Percentiles rank a stretch among this genome's conserved stretches.
These are phyloP conservation scores for Lathamus discolor DNA, from an alignment of 2,113 vertebrate genomes.

Conservation along the genomic window DNA sequence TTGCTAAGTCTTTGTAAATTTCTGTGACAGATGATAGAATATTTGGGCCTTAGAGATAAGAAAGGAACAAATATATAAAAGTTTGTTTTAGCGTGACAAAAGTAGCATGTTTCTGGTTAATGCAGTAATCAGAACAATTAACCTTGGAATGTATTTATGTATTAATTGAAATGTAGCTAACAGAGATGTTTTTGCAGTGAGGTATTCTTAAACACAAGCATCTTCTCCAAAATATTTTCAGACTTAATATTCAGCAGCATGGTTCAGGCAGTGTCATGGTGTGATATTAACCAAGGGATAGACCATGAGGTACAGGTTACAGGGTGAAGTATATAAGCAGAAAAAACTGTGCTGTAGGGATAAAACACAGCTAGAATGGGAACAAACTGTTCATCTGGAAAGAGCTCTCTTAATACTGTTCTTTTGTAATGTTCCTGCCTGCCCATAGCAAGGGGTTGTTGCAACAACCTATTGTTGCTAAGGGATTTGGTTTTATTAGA, in stretches of 20 bases:
- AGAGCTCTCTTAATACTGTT: rapidly evolving
- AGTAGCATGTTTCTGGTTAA: neutral
- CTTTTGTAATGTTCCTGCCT: neutral
- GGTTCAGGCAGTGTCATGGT: neutral
- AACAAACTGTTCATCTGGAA: neutral
- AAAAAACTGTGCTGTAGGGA: neutral
- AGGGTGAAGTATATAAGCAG: neutral
- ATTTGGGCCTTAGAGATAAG: neutral
- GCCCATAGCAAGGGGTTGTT: neutral
- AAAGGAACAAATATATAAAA: neutral
- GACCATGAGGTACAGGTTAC: neutral
- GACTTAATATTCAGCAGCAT: neutral
- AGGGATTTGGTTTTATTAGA: neutral
- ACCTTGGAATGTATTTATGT: neutral
- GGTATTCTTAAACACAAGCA: neutral
- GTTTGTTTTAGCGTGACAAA: neutral
- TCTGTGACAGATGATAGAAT: neutral
- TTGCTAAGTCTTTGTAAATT: neutral
- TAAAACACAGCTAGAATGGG: neutral
- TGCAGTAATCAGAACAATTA: neutral
- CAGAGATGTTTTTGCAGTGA: neutral
- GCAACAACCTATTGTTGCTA: neutral
- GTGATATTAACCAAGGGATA: neutral
- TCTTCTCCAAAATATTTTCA: neutral
- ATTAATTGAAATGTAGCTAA: neutral